Evolutionary conservation across 2,113 vertebrate genomes (phyloP).

Genomic region (Tautogolabrus adspersus): DNA sequence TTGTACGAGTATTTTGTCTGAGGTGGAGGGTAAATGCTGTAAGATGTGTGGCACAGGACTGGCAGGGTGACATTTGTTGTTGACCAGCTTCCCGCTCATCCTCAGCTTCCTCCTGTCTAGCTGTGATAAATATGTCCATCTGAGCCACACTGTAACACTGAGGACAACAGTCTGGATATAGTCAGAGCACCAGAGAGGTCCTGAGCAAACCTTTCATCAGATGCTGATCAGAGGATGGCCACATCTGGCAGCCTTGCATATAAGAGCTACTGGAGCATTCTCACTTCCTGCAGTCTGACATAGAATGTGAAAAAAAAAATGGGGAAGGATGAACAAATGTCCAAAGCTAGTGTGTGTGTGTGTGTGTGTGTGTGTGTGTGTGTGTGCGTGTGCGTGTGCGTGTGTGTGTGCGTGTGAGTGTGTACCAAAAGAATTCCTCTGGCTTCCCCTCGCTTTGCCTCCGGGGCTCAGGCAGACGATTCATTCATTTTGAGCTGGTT

Average conservation of each 20-base stretch:
- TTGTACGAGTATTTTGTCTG: constrained; percentile 35
- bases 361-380: constrained; percentile 11
- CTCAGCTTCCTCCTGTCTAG: constrained; percentile 41
- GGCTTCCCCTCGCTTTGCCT: constrained; percentile 30
- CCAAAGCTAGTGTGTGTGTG: constrained; percentile 21
- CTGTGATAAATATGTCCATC: constrained; percentile 55
- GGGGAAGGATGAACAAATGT: constrained; percentile 12
- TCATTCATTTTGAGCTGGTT: constrained; percentile 39
- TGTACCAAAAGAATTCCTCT: constrained; percentile 40
- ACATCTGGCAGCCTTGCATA: constrained; percentile 8
- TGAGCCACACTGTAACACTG: background rate
- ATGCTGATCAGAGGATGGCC: constrained; percentile 19
- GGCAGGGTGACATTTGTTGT: constrained; percentile 63
- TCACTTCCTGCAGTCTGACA: constrained; percentile 29
- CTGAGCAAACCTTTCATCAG: constrained; percentile 15
- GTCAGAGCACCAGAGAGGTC: constrained; percentile 10
- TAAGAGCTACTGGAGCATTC: constrained; percentile 1
- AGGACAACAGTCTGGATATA: constrained; percentile 1
- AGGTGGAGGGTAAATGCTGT: constrained; percentile 44
- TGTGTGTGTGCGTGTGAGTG: constrained; percentile 7
- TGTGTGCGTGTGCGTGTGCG: constrained; percentile 4
- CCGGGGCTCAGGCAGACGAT: constrained; percentile 42
- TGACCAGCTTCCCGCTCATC: constrained; percentile 58
- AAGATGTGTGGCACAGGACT: constrained; percentile 24
- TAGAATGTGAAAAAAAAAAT: background rate